Evolutionary conservation across 1,140 invertebrate genomes (phyloP).

Genomic region (Ridgeia piscesae): DNA sequence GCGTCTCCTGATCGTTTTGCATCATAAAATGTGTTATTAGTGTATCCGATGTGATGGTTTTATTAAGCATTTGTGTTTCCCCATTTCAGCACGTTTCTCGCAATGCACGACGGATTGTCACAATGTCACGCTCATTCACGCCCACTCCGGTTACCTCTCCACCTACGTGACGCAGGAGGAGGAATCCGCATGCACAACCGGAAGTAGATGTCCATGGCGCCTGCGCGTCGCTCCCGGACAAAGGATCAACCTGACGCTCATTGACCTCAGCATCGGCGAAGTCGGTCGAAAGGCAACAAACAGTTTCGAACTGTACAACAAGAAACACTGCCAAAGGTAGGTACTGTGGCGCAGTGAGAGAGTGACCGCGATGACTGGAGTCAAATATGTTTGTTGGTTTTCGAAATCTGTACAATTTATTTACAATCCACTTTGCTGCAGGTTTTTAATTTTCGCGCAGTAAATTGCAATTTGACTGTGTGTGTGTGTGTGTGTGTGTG

Average conservation of each 20-base stretch:
- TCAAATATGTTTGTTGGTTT: neutral
- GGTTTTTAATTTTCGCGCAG: neutral
- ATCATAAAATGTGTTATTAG: too few relatives aligned
- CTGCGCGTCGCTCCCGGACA: constrained; percentile 10
- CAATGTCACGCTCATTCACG: neutral
- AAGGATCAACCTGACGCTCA: constrained; percentile 19
- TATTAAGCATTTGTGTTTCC: neutral
- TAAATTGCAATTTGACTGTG: neutral
- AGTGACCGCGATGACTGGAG: neutral
- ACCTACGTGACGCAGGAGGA: neutral
- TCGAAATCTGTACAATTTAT: neutral
- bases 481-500: neutral
- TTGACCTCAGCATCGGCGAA: neutral
- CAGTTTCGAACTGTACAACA: neutral
- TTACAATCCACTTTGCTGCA: neutral
- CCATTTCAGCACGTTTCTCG: neutral
- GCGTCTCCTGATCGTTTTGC: too few relatives aligned
- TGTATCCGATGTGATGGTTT: too few relatives aligned
- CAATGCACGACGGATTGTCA: neutral
- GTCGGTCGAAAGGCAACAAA: neutral
- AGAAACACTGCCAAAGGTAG: neutral
- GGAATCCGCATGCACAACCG: neutral
- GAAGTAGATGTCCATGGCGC: constrained; percentile 9
- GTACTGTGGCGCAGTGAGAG: neutral
- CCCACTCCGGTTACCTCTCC: neutral